Conservation (phyloP, 2,113 vertebrate genomes). For the Archilochus colubris region DNA sequence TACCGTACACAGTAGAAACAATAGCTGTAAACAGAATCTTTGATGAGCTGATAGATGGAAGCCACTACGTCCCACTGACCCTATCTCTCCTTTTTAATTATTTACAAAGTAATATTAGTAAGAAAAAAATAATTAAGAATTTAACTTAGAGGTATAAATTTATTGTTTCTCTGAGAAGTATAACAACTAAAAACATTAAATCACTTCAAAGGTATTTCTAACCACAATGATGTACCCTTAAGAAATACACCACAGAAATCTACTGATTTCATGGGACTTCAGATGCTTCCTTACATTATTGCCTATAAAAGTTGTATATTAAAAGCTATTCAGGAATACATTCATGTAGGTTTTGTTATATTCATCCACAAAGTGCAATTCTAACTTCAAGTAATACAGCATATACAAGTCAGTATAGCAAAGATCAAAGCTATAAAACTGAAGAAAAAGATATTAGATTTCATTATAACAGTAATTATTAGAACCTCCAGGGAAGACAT, state of each 20-base stretch:
- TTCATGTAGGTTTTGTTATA: not conserved
- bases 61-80: not conserved
- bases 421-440: slow-evolving; percentile 21
- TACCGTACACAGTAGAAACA: not conserved
- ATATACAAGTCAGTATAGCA: not conserved
- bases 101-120: not conserved
- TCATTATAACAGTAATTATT: slow-evolving; percentile 10
- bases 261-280: not conserved
- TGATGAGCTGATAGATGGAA: not conserved
- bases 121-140: not conserved
- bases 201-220: not conserved
- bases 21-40: not conserved
- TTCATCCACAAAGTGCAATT: not conserved
- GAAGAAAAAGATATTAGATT: slow-evolving; percentile 9
- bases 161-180: not conserved
- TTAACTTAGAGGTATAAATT: not conserved
- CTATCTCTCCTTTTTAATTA: not conserved
- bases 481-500: not conserved
- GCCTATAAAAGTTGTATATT: not conserved
- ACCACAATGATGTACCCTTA: not conserved
- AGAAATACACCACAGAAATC: not conserved
- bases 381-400: slow-evolving; percentile 6
- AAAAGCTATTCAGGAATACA: not conserved
- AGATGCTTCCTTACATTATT: not conserved
- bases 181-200: not conserved